Conservation (phyloP, 2,797 vertebrate species). For the Enteromius afrohamiltoni region DNA sequence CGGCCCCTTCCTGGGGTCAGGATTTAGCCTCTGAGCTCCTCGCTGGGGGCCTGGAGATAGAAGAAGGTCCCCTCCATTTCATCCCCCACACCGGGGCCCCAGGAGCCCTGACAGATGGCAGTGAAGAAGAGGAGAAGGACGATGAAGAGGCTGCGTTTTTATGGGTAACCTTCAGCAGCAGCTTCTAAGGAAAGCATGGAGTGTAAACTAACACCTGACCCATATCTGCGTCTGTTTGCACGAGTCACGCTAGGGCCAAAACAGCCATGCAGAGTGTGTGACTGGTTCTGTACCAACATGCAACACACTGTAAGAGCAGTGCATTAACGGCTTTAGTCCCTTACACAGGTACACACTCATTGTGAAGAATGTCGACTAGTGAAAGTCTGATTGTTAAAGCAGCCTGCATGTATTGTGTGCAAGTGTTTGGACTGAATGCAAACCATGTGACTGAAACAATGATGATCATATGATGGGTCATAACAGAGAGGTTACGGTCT, state of each 20-base stretch:
- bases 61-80: conserved; percentile 49
- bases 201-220: conserved; percentile 55
- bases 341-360: not conserved
- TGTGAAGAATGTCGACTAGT: not conserved
- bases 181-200: conserved; percentile 54
- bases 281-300: not conserved
- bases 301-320: not conserved
- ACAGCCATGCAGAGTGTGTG: not conserved
- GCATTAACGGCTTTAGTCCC: not conserved
- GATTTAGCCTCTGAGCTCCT: conserved; percentile 63
- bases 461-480: not conserved
- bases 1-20: conserved; percentile 37
- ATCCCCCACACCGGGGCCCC: conserved; percentile 58
- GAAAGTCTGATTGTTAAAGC: not conserved
- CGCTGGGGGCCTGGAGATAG: conserved; percentile 51
- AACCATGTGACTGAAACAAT: conserved; percentile 24
- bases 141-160: conserved; percentile 75
- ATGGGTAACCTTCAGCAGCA: conserved; percentile 72
- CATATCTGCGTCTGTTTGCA: conserved; percentile 10
- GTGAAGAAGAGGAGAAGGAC: conserved; percentile 57
- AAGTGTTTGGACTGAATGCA: conserved; percentile 1
- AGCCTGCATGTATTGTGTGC: conserved; percentile 9
- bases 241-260: not conserved
- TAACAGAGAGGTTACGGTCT: not conserved
- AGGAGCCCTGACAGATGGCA: conserved; percentile 29